A percentile compares a stretch with the other conserved stretches of the same genome.
These are phyloP conservation scores for Gonatopus flavifemur DNA, from an alignment of 1,140 invertebrate genomes.

Conservation along the genomic window DNA sequence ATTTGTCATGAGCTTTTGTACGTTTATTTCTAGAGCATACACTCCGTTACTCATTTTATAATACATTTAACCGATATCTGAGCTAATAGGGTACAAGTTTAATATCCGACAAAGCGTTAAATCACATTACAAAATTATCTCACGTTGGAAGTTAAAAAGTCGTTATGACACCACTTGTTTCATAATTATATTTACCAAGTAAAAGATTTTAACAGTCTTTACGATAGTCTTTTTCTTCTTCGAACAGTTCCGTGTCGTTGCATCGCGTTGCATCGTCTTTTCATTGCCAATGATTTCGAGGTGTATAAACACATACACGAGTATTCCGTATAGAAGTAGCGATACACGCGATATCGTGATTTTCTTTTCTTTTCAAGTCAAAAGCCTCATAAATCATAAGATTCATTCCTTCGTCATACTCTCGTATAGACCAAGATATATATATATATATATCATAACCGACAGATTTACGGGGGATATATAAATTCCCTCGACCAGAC, in stretches of 20 bases:
- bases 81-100: too few species aligned
- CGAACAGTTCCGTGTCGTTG: background rate
- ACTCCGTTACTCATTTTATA: too few species aligned
- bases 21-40: too few species aligned
- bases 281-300: slow-evolving; percentile 15
- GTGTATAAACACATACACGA: background rate
- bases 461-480: slow-evolving; percentile 20
- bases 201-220: slow-evolving; percentile 4
- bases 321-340: background rate
- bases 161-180: slow-evolving; percentile 4
- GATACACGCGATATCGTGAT: slow-evolving; percentile 12
- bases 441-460: slow-evolving; percentile 10
- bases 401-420: slow-evolving; percentile 14
- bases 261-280: background rate
- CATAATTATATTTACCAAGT: background rate
- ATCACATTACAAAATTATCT: too few species aligned
- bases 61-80: too few species aligned
- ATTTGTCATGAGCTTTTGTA: too few species aligned
- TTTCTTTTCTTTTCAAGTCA: background rate
- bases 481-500: slow-evolving; percentile 19
- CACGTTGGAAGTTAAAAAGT: too few species aligned
- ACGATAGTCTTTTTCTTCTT: background rate
- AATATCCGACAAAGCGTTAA: too few species aligned
- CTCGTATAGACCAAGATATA: too few species aligned
- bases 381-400: slow-evolving; percentile 11